Base-by-base conservation (phyloP, 2,888 invertebrate genomes). In the Papilio elwesi region DNA sequence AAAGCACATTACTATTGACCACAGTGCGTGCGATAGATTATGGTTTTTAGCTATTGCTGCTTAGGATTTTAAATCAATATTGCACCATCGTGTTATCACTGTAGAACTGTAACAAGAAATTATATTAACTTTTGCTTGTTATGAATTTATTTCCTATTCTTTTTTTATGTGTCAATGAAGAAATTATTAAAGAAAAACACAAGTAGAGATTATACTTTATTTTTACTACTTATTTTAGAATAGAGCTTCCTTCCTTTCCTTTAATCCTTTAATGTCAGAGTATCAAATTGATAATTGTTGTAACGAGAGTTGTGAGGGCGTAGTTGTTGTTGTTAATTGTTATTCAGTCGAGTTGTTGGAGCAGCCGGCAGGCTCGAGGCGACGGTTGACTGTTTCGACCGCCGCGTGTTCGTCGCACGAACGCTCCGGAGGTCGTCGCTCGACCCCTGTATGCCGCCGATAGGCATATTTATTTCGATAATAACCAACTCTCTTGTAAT, bases 401-500 rank as follows among this genome's bases (percentile, higher is more conserved):
- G 48, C 38, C 76, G 77, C 75, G 80, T 80, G 81, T 82, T 79
- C 81, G 79, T 78, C 81, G 79, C 82, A 80, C 81, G 79, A 81
- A 79, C 79, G 79, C 82, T 87, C 85, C 81, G 82, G 86, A 85
- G 86, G 85, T 87, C 87, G 83, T 82, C 83, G 87, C 73, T 79
- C 81, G 81, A 77, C 78, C 77, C 76, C 57, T 64, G 59, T 66
- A 49, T 16, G 43, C 16, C 47, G 26, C 59, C 78, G 79, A 77
- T 79, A 76, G 78, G 77, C 77, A 76, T 77, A 79, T 75, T 77
- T 79, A 78, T 81, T 76, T 74, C 76, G 76, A 65, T 70, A 49
- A 70, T 65, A 57, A 26, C 77, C 71, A 43, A 43, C 43, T 43
- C 73, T 66, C 73, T 75, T 73, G 73, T 59, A 26, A 13, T 49